These are phyloP conservation scores for Teleogryllus oceanicus DNA, from an alignment of 2,888 invertebrate genomes.

Conservation along the genomic window DNA sequence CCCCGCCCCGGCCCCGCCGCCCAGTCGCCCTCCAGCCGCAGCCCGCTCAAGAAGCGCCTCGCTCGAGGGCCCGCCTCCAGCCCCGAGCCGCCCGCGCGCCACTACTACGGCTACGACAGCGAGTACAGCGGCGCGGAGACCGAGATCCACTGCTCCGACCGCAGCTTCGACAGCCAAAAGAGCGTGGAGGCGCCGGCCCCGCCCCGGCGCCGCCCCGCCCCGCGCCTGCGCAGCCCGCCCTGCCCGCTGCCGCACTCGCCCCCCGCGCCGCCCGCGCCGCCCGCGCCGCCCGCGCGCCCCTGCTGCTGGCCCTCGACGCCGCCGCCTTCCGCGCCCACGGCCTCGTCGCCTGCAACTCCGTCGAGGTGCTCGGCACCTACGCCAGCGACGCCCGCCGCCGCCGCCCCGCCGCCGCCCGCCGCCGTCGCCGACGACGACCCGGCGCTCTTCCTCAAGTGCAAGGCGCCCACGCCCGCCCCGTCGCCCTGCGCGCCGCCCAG, in stretches of 20 bases:
- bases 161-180: constrained; percentile 46
- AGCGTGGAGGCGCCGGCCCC: not conserved
- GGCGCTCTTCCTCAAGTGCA: constrained; percentile 39
- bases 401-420: constrained; percentile 48
- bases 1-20: not conserved
- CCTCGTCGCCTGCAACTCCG: constrained; percentile 22
- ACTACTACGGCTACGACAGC: constrained; percentile 56
- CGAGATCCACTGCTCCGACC: constrained; percentile 49
- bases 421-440: constrained; percentile 40
- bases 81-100: constrained; percentile 32
- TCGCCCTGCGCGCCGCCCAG: not conserved
- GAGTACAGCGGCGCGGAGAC: constrained; percentile 54
- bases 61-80: not conserved
- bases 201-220: not conserved
- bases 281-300: not conserved
- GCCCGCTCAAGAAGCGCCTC: not conserved
- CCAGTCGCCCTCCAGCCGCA: not conserved
- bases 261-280: not conserved
- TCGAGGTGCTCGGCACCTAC: constrained; percentile 22
- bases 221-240: not conserved
- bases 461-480: constrained; percentile 18
- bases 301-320: not conserved
- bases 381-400: constrained; percentile 46
- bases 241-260: not conserved
- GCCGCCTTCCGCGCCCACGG: not conserved